These are phyloP conservation scores for Bicyclus anynana DNA, from an alignment of 1,140 invertebrate species.

Conservation along the genomic window DNA sequence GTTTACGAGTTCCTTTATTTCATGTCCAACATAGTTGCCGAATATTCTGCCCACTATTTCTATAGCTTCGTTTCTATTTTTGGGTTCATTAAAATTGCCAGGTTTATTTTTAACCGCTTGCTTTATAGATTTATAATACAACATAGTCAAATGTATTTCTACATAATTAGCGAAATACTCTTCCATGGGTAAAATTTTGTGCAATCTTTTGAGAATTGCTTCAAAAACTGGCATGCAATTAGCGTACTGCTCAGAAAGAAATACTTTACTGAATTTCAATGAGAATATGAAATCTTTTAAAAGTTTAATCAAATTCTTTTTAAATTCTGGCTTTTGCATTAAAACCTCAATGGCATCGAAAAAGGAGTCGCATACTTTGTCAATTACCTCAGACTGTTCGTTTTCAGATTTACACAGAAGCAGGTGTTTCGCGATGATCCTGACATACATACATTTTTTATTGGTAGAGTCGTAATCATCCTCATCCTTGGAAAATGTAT, in stretches of 20 bases:
- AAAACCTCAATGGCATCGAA: conserved; percentile 30
- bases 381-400: conserved; percentile 31
- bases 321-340: conserved; percentile 8
- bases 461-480: not conserved
- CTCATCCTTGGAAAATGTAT: not conserved
- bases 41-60: conserved; percentile 38
- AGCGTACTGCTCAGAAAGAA: conserved; percentile 34
- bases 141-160: conserved; percentile 44
- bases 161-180: conserved; percentile 36
- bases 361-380: conserved; percentile 33
- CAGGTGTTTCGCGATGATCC: conserved; percentile 42
- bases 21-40: conserved; percentile 43
- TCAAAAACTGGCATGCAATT: conserved; percentile 39
- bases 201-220: conserved; percentile 31
- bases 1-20: conserved; percentile 34
- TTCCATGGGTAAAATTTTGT: conserved; percentile 34
- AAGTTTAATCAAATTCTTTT: conserved; percentile 6
- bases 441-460: conserved; percentile 23
- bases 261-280: conserved; percentile 42
- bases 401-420: conserved; percentile 34
- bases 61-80: conserved; percentile 29
- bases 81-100: conserved; percentile 28
- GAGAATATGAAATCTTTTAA: conserved; percentile 27
- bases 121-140: conserved; percentile 42
- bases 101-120: conserved; percentile 33